A percentile compares a stretch with the other conserved stretches of the same genome.
Evolutionary conservation across 2,888 invertebrate genomes (phyloP).

Genomic region (Tribolium freemani): DNA sequence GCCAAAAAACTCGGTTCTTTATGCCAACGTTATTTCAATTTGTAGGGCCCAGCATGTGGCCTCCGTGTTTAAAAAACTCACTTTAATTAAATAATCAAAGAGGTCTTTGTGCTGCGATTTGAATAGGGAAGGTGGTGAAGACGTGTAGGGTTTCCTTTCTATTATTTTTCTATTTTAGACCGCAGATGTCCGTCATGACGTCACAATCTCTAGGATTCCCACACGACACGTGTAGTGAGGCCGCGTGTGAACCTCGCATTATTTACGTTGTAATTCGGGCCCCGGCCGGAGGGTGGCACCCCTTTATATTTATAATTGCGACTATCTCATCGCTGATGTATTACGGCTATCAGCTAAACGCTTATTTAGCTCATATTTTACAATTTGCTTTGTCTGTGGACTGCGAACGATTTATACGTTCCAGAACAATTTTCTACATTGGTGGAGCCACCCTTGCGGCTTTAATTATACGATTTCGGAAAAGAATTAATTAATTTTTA

Average conservation of each 20-base stretch:
- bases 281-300: conserved; percentile 45
- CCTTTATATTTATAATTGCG: conserved; percentile 51
- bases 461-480: conserved; percentile 6
- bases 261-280: conserved; percentile 45
- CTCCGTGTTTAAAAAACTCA: conserved; percentile 16
- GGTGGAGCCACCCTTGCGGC: background rate
- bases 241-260: conserved; percentile 45
- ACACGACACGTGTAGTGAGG: conserved; percentile 39
- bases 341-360: conserved; percentile 49
- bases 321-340: conserved; percentile 47
- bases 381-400: conserved; percentile 42
- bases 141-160: conserved; percentile 42
- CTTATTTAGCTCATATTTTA: conserved; percentile 48
- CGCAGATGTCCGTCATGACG: conserved; percentile 43
- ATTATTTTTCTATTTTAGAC: conserved; percentile 31
- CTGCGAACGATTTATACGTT: conserved; percentile 24
- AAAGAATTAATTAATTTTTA: conserved; percentile 27
- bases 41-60: conserved; percentile 26
- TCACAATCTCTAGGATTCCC: conserved; percentile 40
- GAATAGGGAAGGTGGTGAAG: conserved; percentile 29
- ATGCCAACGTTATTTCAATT: conserved; percentile 14
- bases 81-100: conserved; percentile 39
- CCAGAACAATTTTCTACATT: conserved; percentile 29
- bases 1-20: conserved; percentile 16
- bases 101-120: conserved; percentile 13